Percentiles rank a stretch among this genome's conserved stretches.
Evolutionary conservation across 1,140 invertebrate genomes (phyloP).

Genomic region (Conus betulinus): DNA sequence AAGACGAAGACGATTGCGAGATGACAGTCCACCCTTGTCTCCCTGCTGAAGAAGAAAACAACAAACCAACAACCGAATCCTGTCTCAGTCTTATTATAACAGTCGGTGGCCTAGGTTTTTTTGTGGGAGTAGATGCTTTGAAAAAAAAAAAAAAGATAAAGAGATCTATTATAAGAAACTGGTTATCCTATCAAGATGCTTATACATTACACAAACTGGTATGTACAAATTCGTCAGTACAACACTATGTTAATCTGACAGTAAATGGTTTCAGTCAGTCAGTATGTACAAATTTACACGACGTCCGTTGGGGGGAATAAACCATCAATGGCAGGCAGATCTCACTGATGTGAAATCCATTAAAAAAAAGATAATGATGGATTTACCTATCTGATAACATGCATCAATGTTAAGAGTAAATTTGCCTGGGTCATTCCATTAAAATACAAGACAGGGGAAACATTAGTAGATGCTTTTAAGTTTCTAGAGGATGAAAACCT

Average conservation of each 20-base stretch:
- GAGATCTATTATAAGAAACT: constrained; percentile 11
- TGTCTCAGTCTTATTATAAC: neutral
- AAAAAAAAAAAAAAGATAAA: neutral
- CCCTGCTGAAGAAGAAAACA: neutral
- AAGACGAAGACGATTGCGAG: neutral
- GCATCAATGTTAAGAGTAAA: constrained; percentile 77
- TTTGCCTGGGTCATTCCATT: constrained; percentile 75
- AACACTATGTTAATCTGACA: too few species aligned
- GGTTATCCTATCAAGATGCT: constrained; percentile 38
- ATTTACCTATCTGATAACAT: constrained; percentile 75
- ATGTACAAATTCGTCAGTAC: too few species aligned
- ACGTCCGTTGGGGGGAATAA: constrained; percentile 48
- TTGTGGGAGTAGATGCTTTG: neutral
- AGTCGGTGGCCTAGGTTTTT: neutral
- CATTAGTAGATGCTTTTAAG: constrained; percentile 53
- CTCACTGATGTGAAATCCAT: constrained; percentile 63
- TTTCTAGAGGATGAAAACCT: constrained; percentile 45
- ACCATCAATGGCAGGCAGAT: constrained; percentile 52
- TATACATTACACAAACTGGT: constrained; percentile 40
- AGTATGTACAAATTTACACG: constrained; percentile 30
- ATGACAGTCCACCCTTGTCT: neutral
- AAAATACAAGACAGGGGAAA: constrained; percentile 75
- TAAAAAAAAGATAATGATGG: constrained; percentile 69
- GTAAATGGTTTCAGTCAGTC: too few species aligned
- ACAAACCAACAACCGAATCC: neutral